These are phyloP conservation scores for Tragelaphus eurycerus DNA, from an alignment of 2,797 vertebrate species.

Conservation along the genomic window DNA sequence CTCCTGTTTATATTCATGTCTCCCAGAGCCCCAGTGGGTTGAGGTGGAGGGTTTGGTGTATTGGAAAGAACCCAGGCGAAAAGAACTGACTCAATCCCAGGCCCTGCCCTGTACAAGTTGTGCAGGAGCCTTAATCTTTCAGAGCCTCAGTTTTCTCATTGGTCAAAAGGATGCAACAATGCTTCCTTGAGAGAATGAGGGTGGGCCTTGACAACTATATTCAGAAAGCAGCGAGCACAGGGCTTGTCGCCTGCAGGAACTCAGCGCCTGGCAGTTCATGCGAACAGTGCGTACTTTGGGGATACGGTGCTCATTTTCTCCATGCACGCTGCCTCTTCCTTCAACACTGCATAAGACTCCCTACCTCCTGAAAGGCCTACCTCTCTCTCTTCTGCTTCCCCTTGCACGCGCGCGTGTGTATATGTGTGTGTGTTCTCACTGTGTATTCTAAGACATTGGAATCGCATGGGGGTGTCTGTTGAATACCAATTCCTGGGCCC, in stretches of 20 bases:
- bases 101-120: neutral
- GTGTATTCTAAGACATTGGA: neutral
- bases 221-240: rapidly evolving
- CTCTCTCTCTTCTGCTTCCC: neutral
- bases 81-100: neutral
- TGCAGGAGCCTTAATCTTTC: neutral
- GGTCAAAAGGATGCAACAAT: neutral
- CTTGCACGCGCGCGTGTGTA: rapidly evolving
- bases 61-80: neutral
- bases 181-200: neutral
- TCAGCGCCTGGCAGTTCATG: rapidly evolving
- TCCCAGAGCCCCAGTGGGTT: neutral
- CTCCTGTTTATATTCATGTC: neutral
- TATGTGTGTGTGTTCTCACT: neutral
- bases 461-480: neutral
- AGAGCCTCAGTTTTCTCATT: neutral
- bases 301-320: rapidly evolving
- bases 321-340: neutral
- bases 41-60: neutral
- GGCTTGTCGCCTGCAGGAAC: neutral
- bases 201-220: rapidly evolving
- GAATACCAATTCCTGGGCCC: neutral
- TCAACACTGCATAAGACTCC: neutral
- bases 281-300: rapidly evolving
- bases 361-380: neutral